These are phyloP conservation scores for Struthidea cinerea DNA, from an alignment of 2,113 vertebrate genomes.

Conservation along the genomic window DNA sequence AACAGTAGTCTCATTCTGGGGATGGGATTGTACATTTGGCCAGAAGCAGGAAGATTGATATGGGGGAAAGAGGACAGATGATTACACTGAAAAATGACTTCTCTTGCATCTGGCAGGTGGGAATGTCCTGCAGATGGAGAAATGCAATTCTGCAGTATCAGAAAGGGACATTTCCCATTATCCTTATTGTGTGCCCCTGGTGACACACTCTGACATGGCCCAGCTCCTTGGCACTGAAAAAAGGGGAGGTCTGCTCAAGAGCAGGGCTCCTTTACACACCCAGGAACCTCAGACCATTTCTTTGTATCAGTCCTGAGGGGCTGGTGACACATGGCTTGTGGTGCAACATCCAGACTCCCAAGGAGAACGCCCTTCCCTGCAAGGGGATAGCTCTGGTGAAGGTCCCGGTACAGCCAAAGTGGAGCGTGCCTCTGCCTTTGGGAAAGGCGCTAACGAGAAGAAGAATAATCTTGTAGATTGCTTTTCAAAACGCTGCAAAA, in stretches of 20 bases:
- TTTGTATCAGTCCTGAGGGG: neutral
- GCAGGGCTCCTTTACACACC: neutral
- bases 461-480: slow-evolving; percentile 2
- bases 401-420: neutral
- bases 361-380: accelerated
- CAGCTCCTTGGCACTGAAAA: neutral
- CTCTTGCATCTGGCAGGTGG: neutral
- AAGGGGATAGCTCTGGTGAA: neutral
- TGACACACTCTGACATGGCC: neutral
- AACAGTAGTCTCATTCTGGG: neutral
- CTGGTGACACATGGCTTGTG: neutral
- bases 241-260: neutral
- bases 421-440: neutral
- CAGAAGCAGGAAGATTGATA: neutral
- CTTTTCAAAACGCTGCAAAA: slow-evolving; percentile 53
- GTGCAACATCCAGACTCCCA: accelerated
- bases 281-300: neutral
- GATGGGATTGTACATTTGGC: neutral
- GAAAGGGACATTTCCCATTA: neutral
- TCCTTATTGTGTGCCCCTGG: neutral
- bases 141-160: neutral
- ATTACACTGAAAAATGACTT: neutral
- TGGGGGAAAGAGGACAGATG: neutral
- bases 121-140: neutral
- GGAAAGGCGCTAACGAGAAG: neutral